phyloP scores from a whole-genome alignment of 2,888 invertebrate species.

The Hirtodrosophila cameraria region DNA sequence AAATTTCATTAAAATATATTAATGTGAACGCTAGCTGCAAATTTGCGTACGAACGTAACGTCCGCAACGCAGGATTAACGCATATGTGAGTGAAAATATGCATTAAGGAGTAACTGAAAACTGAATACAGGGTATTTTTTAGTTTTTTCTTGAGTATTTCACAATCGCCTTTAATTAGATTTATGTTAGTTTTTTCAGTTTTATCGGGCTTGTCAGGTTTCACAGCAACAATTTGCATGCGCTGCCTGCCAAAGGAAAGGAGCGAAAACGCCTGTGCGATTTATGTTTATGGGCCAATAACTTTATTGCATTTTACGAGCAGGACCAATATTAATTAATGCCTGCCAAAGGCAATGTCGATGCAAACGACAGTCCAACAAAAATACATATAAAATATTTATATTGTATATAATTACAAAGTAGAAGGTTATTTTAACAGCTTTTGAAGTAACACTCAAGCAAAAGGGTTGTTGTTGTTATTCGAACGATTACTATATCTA shows the following conservation, averaged over 20 bases:
- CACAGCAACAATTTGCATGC: conserved; percentile 16
- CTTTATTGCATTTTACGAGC: conserved; percentile 52
- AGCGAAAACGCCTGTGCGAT: conserved; percentile 14
- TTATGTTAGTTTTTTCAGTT: not conserved
- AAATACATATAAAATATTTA: not conserved
- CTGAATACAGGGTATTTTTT: too few relatives aligned
- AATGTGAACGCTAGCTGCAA: too few relatives aligned
- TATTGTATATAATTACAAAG: not conserved
- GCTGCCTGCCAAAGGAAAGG: conserved; percentile 1
- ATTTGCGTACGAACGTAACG: too few relatives aligned
- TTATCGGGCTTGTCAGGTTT: not conserved
- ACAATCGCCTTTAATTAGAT: conserved; percentile 3
- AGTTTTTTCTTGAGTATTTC: not conserved
- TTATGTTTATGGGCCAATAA: conserved; percentile 49
- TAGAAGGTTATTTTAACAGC: too few relatives aligned
- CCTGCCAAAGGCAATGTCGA: conserved; percentile 34
- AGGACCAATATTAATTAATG: conserved; percentile 45
- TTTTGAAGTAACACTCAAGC: too few relatives aligned
- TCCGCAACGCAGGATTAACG: too few relatives aligned
- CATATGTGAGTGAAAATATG: too few relatives aligned
- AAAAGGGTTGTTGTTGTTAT: too few relatives aligned
- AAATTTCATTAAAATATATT: too few relatives aligned
- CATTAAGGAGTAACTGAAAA: too few relatives aligned
- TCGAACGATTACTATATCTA: too few relatives aligned
- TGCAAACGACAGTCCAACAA: not conserved